Base-by-base conservation (phyloP, 2,888 invertebrate genomes). In the Thera britannica region DNA sequence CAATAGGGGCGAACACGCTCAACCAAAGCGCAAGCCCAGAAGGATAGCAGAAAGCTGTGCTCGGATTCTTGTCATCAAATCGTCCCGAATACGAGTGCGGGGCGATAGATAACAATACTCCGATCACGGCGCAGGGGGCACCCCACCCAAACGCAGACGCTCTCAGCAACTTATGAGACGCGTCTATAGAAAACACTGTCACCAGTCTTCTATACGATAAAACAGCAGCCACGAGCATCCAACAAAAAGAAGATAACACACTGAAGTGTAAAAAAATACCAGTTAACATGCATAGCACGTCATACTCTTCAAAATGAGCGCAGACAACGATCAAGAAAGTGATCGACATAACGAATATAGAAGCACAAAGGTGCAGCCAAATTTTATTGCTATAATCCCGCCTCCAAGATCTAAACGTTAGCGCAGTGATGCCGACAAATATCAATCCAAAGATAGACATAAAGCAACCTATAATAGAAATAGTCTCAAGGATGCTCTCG, bases 181-280 rank as follows among this genome's bases (percentile, higher is more conserved):
- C 94, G 58, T 94, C 93, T 12, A 94, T 90, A 0, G 95, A 94
- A 62, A 96, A 94, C 2, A 96, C 95, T 77, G 94, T 92, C 34
- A 96, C 96, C 72, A 96, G 93, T 61, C 95, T 90, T 56, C 95
- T 89, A 79, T 96, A 96, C 62, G 96, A 96, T 44, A 96, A 81
- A 0, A 95, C 90, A 1, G 96, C 96, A 61, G 96, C 96, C 9
- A 96, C 95, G 54, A 96, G 83, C 96, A 96, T 96, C 96, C 96
- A 96, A 74, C 95, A 94, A 82, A 96, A 96, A 6, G 96, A 95
- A 0, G 95, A 93, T 34, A 96, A 80, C 38, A 96, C 94, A 11
- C 96, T 94, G 80, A 96, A 96, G 79, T 96, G 96, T 11, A 96
- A 79, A 5, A 94, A 76, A 6, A 95, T 94, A 1, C 96, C 96